Evolutionary conservation across 2,888 invertebrate genomes (phyloP).

Genomic region (Gisinianus flammeolus): DNA sequence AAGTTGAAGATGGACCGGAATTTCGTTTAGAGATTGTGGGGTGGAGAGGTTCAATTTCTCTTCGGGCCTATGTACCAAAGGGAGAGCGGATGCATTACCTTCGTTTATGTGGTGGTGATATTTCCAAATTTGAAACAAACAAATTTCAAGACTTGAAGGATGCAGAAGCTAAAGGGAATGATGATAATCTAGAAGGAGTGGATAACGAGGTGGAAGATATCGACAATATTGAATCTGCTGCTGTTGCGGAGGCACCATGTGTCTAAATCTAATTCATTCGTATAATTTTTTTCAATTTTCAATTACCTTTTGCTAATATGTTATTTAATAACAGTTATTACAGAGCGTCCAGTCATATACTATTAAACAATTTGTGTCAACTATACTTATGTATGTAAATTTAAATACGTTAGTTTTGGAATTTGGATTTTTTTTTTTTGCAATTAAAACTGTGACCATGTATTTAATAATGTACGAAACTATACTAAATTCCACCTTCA

Average conservation of each 20-base stretch:
- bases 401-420: no score
- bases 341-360: no score
- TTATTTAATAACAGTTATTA: no score
- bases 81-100: slow-evolving; percentile 87
- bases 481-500: no score
- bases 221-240: neutral
- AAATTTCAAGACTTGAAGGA: neutral
- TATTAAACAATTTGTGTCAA: no score
- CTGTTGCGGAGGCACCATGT: neutral
- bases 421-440: no score
- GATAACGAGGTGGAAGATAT: neutral
- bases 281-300: neutral
- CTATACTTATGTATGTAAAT: no score
- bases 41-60: slow-evolving; percentile 87
- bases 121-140: slow-evolving; percentile 72
- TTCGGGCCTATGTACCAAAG: slow-evolving; percentile 85
- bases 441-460: no score
- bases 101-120: slow-evolving; percentile 82
- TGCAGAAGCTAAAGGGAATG: neutral
- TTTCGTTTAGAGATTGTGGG: slow-evolving; percentile 76
- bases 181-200: neutral
- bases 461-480: no score
- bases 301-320: neutral
- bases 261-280: neutral
- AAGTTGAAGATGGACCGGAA: slow-evolving; percentile 60